Base-by-base conservation (phyloP, 2,113 vertebrate species). In the Glareola pratincola region DNA sequence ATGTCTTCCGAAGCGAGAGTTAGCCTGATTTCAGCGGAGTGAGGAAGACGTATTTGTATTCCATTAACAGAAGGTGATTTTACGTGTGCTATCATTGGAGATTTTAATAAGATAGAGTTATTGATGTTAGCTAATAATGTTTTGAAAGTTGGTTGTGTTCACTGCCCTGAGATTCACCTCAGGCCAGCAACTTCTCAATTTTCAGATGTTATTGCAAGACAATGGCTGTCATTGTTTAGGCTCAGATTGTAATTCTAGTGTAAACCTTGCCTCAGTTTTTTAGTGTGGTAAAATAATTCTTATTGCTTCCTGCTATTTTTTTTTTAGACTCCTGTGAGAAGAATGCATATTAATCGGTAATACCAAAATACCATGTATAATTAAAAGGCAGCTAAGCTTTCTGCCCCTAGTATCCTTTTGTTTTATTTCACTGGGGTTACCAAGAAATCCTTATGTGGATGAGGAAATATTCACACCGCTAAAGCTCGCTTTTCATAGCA, bases 141-240 rank as follows among this genome's bases (percentile, higher is more conserved):
- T 92, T 96, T 90, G 88, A 93, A 95, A 94, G 82, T 86, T 96
- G 86, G 67, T 83, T 97, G 87, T 97, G 85, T 92, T 96, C 87
- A 29, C 59, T 97, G 79, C 93, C 94, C 98, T 83, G 94, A 91
- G 91, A 93, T 96, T 98, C 93, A 98, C 96, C 95, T 96, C 95
- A 85, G 92, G 93, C 96, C 83, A 95, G 80, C 76, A 95, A 93
- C 95, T 97, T 97, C 90, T 98, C 92, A 63, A 92, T 97, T 98
- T 97, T 94, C 93, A 96, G 85, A 96, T 92, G 59, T 94, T 97
- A 97, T 88, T 68, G 85, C 85, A 91, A 96, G 94, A 96, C 94
- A 97, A 94, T 94, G 66, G 39, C 57, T 72, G 92, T 92, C 90
- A 97, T 94, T 96, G 94, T 97, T 95, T 81, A 83, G 64, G 86